phyloP scores from a whole-genome alignment of 2,888 invertebrate genomes.

The Pyrochroa serraticornis region DNA sequence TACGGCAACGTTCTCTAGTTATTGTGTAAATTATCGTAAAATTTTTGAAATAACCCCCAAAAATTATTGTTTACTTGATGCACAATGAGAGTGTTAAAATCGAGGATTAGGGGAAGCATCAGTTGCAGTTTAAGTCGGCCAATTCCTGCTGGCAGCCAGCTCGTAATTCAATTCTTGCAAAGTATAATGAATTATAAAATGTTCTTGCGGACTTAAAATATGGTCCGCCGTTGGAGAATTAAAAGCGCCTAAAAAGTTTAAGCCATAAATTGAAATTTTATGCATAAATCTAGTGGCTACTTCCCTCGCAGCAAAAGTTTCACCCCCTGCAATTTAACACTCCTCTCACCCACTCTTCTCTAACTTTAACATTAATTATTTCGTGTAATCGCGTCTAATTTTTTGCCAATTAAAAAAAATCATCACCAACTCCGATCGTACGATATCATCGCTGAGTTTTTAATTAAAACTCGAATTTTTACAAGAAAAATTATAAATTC shows the following conservation, averaged over 20 bases:
- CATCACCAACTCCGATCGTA: too few species aligned
- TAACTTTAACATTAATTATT: neutral
- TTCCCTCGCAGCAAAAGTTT: slow-evolving; percentile 8
- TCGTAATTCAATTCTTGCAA: slow-evolving; percentile 40
- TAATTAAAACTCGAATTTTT: too few species aligned
- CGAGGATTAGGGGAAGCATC: slow-evolving; percentile 10
- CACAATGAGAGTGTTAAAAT: too few species aligned
- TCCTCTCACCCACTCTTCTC: neutral
- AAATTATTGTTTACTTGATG: too few species aligned
- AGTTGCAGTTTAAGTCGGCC: slow-evolving; percentile 23
- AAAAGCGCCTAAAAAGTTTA: slow-evolving; percentile 42
- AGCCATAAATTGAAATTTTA: slow-evolving; percentile 43
- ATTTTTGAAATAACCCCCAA: too few species aligned
- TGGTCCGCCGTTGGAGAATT: slow-evolving; percentile 39
- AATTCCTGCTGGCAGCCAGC: slow-evolving; percentile 11
- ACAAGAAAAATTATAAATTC: neutral
- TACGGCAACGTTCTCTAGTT: too few species aligned
- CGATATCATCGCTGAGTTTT: too few species aligned
- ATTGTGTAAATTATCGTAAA: too few species aligned
- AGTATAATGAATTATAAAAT: slow-evolving; percentile 46
- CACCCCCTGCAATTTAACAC: neutral
- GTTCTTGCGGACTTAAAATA: slow-evolving; percentile 45
- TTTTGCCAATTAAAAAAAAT: neutral
- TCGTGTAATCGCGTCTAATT: neutral
- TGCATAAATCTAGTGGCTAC: slow-evolving; percentile 38